Evolutionary conservation across 1,140 invertebrate genomes (phyloP).

Genomic region (Hylyphantes graminicola): DNA sequence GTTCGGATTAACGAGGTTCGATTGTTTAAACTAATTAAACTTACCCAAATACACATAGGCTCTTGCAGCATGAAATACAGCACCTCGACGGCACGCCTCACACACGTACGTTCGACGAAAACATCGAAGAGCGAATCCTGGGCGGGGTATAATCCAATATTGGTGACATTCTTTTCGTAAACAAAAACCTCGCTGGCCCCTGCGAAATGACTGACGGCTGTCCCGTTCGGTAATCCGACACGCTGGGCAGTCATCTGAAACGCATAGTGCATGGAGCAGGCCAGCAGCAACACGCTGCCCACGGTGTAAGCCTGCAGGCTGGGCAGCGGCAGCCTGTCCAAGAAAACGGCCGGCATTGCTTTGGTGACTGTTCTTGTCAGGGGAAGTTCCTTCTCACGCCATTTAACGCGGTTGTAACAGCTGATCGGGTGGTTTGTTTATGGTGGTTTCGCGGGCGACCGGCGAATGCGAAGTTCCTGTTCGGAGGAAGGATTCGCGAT

Average conservation of each 20-base stretch:
- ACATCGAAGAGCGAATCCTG: constrained; percentile 38
- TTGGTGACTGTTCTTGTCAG: background rate
- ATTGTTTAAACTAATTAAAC: constrained; percentile 65
- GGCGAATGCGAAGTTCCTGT: constrained; percentile 46
- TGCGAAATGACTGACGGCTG: constrained; percentile 66
- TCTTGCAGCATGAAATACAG: constrained; percentile 82
- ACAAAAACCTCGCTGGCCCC: constrained; percentile 8
- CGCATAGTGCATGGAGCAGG: constrained; percentile 82
- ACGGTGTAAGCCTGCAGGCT: constrained; percentile 83
- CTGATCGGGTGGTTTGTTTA: background rate
- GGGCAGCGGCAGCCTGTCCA: constrained; percentile 84
- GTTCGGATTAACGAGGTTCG: too few species aligned
- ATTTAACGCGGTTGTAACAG: constrained; percentile 9
- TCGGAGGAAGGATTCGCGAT: background rate
- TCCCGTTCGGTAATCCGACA: constrained; percentile 69
- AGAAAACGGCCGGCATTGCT: constrained; percentile 80
- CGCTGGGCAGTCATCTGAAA: constrained; percentile 76
- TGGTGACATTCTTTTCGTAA: constrained; percentile 21
- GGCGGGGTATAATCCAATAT: constrained; percentile 17
- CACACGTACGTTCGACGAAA: constrained; percentile 43
- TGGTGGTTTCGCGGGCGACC: constrained; percentile 4
- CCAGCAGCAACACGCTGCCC: constrained; percentile 79
- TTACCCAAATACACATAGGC: constrained; percentile 87
- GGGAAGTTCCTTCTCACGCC: constrained; percentile 23
- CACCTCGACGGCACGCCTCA: constrained; percentile 70